Evolutionary conservation across 2,888 invertebrate genomes (phyloP), one percentile per base, ranked within the genome.

Genomic region (Drosophila leonis): DNA sequence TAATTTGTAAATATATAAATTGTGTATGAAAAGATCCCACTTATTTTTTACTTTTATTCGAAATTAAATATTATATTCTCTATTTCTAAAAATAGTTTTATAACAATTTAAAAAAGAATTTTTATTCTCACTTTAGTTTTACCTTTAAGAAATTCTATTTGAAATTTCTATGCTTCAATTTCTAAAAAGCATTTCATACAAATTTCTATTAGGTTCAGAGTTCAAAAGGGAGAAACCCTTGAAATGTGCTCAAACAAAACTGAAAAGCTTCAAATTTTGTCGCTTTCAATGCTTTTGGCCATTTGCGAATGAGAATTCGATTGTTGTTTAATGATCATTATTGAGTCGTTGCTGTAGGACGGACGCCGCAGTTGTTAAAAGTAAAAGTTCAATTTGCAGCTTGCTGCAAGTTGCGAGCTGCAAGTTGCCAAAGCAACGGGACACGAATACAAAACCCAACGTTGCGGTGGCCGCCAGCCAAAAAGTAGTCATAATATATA

Each of bases 371-470:
- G 39, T 69, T 63, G 72, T 13, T 39, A 65, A 83, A 83, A 78
- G 75, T 68, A 83, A 81, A 87, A 86, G 73, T 83, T 82, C 68
- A 74, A 75, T 77, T 83, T 83, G 51, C 62, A 66, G 71, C 65
- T 60, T 56, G 57, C 65, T 54, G 66, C 77, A 62, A 71, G 63
- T 63, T 64, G 46, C 37, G 15, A 46, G 57, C 61, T 57, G 65
- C 75, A 62, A 68, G 56, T 72, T 72, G 66, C 46, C 54, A 31
- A 6, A 41, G 48, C 54, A 46, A 52, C 46, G 27, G 27, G 44
- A 66, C 24, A 42, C 31, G 18, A 12, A 27, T 37, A 73, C 54
- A 59, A 61, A 63, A 57, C 69, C 49, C 55, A 44, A 44, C 39
- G 42, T 15, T 72, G 55, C 60, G 46, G 42, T 70, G 60, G 66